Percentiles rank a stretch among this genome's conserved stretches.
Conservation (phyloP, 2,888 invertebrate species). For the Crepidodera aurea region DNA sequence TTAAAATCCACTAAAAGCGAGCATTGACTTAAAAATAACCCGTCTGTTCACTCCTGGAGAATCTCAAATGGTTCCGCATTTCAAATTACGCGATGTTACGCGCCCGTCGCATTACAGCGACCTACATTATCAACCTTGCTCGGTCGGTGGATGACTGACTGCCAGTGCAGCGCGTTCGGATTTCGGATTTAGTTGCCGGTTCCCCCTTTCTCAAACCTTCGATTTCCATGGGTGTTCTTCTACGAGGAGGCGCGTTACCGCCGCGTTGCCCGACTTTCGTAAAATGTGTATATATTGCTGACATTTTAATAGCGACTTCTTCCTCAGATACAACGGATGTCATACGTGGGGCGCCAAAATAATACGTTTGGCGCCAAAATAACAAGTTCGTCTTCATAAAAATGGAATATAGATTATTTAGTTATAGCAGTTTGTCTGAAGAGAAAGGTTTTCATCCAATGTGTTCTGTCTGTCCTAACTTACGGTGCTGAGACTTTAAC, state of each 20-base stretch:
- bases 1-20: conserved; percentile 24
- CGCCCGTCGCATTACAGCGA: conserved; percentile 20
- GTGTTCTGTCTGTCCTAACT: no score
- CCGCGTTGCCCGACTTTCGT: conserved; percentile 24
- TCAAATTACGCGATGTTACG: conserved; percentile 30
- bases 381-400: no score
- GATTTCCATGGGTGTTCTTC: conserved; percentile 35
- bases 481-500: no score
- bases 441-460: no score
- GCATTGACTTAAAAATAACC: conserved; percentile 26
- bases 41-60: conserved; percentile 17
- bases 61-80: conserved; percentile 27
- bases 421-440: no score
- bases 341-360: no score
- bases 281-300: not conserved
- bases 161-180: not conserved
- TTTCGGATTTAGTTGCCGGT: conserved; percentile 16
- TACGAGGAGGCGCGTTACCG: conserved; percentile 27
- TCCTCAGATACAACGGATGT: no score
- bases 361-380: no score
- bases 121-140: conserved; percentile 31
- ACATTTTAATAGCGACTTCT: no score
- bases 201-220: conserved; percentile 39
- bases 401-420: no score
- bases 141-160: conserved; percentile 33